Evolutionary conservation across 2,888 invertebrate genomes (phyloP), one percentile per base, ranked within the genome.

Genomic region (Ennomos quercinarius): DNA sequence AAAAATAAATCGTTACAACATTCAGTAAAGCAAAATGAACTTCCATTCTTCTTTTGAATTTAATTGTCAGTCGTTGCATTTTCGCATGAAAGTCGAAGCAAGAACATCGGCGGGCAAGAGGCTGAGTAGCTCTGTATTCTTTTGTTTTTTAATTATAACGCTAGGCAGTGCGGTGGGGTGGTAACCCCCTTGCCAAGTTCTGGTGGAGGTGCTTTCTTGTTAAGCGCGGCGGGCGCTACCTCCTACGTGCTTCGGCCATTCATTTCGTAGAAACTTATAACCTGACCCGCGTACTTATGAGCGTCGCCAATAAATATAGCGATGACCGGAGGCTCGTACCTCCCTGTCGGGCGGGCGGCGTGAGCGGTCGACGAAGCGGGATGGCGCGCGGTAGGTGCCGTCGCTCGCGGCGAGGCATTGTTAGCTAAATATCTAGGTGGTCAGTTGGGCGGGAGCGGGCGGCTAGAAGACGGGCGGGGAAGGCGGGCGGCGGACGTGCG

Each of bases 61-160:
- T 78, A 79, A 83, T 80, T 81, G 78, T 81, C 77, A 83, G 82
- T 77, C 76, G 81, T 83, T 91, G 89, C 90, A 89, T 85, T 90
- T 87, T 87, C 78, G 80, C 80, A 83, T 83, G 78, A 84, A 87
- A 87, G 83, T 84, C 79, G 82, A 86, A 84, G 80, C 80, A 81
- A 78, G 80, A 76, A 71, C 77, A 77, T 71, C 73, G 75, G 80
- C 76, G 73, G 81, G 84, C 78, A 84, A 86, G 88, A 88, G 87
- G 88, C 87, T 86, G 90, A 89, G 89, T 87, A 86, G 88, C 84
- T 83, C 80, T 89, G 89, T 91, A 86, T 92, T 91, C 91, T 90
- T 92, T 92, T 91, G 90, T 92, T 92, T 92, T 91, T 91, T 92
- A 92, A 92, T 92, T 91, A 91, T 91, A 91, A 90, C 83, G 86